These are phyloP conservation scores for Leptopilina boulardi DNA, from an alignment of 1,140 invertebrate species.

Conservation along the genomic window DNA sequence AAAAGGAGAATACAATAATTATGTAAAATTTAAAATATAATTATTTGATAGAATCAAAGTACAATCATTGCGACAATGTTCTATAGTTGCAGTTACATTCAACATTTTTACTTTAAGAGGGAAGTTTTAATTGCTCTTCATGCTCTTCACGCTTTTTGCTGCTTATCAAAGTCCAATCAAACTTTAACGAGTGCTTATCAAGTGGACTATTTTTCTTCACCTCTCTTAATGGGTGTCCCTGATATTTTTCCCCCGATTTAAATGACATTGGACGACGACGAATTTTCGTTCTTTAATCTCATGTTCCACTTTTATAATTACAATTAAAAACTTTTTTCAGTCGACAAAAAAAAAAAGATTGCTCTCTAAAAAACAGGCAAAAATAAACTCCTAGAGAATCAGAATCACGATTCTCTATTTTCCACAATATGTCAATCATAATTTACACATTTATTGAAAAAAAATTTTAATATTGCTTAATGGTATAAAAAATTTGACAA, in stretches of 20 bases:
- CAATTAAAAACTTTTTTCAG: background rate
- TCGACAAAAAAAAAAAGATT: background rate
- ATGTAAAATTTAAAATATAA: too few species aligned
- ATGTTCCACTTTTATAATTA: conserved; percentile 15
- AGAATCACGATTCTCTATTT: background rate
- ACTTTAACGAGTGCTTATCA: conserved; percentile 61
- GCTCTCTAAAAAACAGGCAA: background rate
- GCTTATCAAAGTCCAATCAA: conserved; percentile 67
- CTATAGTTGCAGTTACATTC: conserved; percentile 49
- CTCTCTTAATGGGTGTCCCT: conserved; percentile 20
- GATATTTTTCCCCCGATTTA: conserved; percentile 6
- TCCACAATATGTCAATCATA: too few species aligned
- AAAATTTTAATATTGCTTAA: too few species aligned
- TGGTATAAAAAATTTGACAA: too few species aligned
- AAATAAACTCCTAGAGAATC: background rate
- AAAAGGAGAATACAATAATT: too few species aligned
- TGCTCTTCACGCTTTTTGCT: conserved; percentile 30
- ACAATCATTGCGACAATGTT: background rate
- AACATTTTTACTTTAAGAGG: conserved; percentile 51
- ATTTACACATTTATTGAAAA: too few species aligned
- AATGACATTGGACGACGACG: background rate
- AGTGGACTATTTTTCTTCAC: conserved; percentile 24
- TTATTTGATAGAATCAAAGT: background rate
- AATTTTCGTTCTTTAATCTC: background rate
- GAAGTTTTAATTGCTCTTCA: conserved; percentile 23